phyloP scores from a whole-genome alignment of 1,140 invertebrate species.

The Sycophaga agraensis region DNA sequence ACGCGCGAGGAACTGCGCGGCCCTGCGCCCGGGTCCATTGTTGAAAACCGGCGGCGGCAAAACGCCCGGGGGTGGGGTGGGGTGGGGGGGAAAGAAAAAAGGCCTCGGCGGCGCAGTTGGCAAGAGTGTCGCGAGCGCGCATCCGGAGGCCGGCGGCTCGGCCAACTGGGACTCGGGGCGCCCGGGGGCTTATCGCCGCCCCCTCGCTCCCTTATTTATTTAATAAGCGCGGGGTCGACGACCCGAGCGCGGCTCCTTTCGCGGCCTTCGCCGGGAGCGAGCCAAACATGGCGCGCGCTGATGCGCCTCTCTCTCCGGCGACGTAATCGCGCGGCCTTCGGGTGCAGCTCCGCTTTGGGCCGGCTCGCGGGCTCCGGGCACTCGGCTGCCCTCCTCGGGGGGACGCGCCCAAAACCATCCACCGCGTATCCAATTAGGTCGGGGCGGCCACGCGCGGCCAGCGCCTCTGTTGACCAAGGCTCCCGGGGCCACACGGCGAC shows the following conservation, averaged over 20 bases:
- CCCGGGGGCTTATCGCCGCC: neutral
- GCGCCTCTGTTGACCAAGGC: too few relatives aligned
- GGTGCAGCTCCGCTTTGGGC: too few relatives aligned
- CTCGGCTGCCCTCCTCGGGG: too few relatives aligned
- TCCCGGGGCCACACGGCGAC: too few relatives aligned
- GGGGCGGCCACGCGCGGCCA: too few relatives aligned
- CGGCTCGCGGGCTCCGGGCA: too few relatives aligned
- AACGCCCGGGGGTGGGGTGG: neutral
- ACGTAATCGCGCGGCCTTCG: too few relatives aligned
- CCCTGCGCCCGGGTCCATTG: too few relatives aligned
- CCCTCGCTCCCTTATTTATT: conserved; percentile 28
- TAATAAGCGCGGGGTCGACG: conserved; percentile 38
- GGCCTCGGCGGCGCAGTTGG: neutral
- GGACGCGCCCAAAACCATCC: too few relatives aligned
- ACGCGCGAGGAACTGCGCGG: conserved; percentile 19
- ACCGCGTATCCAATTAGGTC: neutral
- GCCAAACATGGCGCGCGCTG: conserved; percentile 28
- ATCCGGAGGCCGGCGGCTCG: neutral
- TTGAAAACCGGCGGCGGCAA: too few relatives aligned
- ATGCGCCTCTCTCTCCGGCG: too few relatives aligned
- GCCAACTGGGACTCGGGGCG: neutral
- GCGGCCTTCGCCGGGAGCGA: conserved; percentile 40
- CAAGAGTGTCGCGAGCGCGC: neutral
- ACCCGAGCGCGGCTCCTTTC: conserved; percentile 41
- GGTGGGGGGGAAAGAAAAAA: neutral